Evolutionary conservation across 2,888 invertebrate species (phyloP).

Genomic region (Pammene fasciana): DNA sequence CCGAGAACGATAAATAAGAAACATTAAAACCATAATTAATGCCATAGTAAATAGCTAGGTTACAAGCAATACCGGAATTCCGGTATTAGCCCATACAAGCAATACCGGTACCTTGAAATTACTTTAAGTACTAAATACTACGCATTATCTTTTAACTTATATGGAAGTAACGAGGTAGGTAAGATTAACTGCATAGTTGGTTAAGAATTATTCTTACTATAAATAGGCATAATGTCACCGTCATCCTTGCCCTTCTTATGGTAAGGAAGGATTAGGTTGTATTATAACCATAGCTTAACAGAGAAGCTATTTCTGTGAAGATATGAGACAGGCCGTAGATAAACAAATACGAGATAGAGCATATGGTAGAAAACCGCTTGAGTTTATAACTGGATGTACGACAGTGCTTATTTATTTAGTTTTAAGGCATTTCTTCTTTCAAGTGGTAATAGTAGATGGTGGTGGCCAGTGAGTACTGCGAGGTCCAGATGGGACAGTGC

Average conservation of each 20-base stretch:
- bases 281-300: constrained; percentile 23
- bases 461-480: no score
- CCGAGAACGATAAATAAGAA: no score
- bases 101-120: constrained; percentile 16
- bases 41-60: neutral
- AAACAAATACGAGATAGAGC: neutral
- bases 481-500: no score
- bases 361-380: neutral
- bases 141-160: neutral
- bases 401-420: no score
- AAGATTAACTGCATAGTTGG: neutral
- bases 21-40: neutral
- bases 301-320: constrained; percentile 36
- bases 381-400: no score
- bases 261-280: constrained; percentile 34
- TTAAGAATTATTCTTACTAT: constrained; percentile 17
- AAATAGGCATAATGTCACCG: constrained; percentile 31
- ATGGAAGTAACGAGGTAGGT: neutral
- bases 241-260: constrained; percentile 22
- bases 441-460: no score
- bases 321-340: constrained; percentile 21
- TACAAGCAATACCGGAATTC: no score
- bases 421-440: no score
- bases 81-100: no score
- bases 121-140: neutral